Evolutionary conservation across 2,113 vertebrate genomes (phyloP).

Genomic region (Cochlearius cochlearius): DNA sequence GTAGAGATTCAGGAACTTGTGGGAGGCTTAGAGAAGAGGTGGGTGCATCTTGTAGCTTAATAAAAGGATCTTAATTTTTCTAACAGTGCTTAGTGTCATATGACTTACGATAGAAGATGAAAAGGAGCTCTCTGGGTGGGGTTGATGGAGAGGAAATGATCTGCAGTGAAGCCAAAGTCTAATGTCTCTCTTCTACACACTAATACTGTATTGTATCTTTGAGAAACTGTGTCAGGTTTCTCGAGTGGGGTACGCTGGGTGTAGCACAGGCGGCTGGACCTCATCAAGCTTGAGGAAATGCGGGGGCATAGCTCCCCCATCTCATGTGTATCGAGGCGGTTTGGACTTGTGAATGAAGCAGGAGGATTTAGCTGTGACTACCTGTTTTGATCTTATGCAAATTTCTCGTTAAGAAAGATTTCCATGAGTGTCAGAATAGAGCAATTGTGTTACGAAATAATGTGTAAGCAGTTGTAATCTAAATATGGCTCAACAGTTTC

Average conservation of each 20-base stretch:
- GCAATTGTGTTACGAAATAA: not conserved
- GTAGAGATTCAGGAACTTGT: not conserved
- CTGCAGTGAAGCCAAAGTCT: not conserved
- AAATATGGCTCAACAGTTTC: not conserved
- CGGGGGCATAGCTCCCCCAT: not conserved
- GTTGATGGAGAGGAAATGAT: not conserved
- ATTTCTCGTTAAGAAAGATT: not conserved
- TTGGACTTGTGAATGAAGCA: not conserved
- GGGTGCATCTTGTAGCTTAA: not conserved
- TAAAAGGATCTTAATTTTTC: not conserved
- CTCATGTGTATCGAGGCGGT: rapidly evolving
- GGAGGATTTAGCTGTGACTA: not conserved
- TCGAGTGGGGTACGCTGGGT: not conserved
- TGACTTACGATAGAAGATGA: not conserved
- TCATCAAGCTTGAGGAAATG: not conserved
- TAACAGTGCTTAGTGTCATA: not conserved
- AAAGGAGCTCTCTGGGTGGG: not conserved
- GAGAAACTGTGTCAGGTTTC: not conserved
- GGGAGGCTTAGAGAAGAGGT: not conserved
- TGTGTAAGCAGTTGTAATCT: not conserved
- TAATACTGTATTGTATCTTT: not conserved
- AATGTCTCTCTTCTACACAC: rapidly evolving
- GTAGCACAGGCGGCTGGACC: not conserved
- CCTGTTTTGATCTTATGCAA: not conserved
- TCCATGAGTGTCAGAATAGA: not conserved